These are phyloP conservation scores for Gonioctena quinquepunctata DNA, from an alignment of 1,140 invertebrate species.

Conservation along the genomic window DNA sequence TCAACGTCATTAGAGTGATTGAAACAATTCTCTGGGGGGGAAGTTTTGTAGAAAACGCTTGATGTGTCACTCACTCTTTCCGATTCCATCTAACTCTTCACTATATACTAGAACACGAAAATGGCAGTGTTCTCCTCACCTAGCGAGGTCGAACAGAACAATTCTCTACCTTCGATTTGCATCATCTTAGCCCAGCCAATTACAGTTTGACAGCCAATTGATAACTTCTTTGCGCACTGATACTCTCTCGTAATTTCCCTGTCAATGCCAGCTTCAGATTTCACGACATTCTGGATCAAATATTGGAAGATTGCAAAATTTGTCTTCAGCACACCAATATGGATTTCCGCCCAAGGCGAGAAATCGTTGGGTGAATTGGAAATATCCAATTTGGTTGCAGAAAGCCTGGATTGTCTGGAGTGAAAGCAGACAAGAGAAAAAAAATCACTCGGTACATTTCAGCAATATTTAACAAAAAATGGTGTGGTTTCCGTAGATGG, in stretches of 20 bases:
- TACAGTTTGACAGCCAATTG: slow-evolving; percentile 16
- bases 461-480: too few relatives aligned
- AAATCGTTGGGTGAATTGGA: neutral
- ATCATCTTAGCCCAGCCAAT: slow-evolving; percentile 2
- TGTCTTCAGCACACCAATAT: neutral
- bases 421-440: too few relatives aligned
- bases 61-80: too few relatives aligned
- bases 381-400: neutral
- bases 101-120: too few relatives aligned
- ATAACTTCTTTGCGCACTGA: slow-evolving; percentile 19
- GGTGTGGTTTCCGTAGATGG: too few relatives aligned
- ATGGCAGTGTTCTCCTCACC: neutral
- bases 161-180: neutral
- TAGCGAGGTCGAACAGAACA: too few relatives aligned
- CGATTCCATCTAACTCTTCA: too few relatives aligned
- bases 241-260: slow-evolving; percentile 18
- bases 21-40: too few relatives aligned
- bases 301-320: slow-evolving; percentile 7
- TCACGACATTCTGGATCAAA: neutral
- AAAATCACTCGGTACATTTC: too few relatives aligned
- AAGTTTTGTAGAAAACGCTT: too few relatives aligned
- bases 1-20: too few relatives aligned
- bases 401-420: too few relatives aligned
- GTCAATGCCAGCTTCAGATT: slow-evolving; percentile 1
- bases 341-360: neutral